Base-by-base conservation (phyloP, 2,113 vertebrate species). In the Helogale parvula region DNA sequence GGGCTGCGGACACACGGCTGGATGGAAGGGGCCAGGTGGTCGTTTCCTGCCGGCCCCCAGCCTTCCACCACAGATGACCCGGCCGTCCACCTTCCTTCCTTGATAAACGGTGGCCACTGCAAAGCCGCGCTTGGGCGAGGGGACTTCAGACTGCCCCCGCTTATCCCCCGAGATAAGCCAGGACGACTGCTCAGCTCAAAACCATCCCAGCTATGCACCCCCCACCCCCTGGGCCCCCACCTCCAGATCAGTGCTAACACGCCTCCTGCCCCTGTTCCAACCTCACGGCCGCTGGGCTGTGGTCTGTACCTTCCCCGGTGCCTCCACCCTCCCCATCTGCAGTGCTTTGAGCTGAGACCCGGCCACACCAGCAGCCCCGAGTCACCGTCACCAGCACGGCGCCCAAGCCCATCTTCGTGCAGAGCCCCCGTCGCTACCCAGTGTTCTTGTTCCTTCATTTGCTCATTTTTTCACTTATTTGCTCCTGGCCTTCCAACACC, bases 201-300 rank as follows among this genome's bases (percentile, higher is more conserved):
- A 14, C 33, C 7, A 25, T 21, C 57, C 71, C 27, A 50, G 5
- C 52, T 52, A 5, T 5, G 21, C 19, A n/a, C 11, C 2, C 38
- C 25, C 21, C 47, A 47, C 6, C 25, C n/a, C n/a, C n/a, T n/a
- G n/a, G 25, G 5, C 7, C 27, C 74, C 3, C 74, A 16, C 33
- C 12, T 63, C 38, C 25, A 25, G 38, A n/a, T 33, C 82, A 29
- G 19, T 15, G 7, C 11, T n/a, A 19, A 57, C 7, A 19, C 38
- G 8, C 15, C 23, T 52, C 66, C 19, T 33, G 0, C 52, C 52
- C 41, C 29, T 0, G 2, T 5, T 31, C 52, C 41, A 14, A 54
- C 29, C 29, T 23, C 29, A 2, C 50, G 7, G 14, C 11, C 6
- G 0, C 47, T 2, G n/a, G 52, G 5, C 14, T 3, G 0, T 19